Conservation (phyloP, 2,797 vertebrate species). For the Babyrousa celebensis region DNA sequence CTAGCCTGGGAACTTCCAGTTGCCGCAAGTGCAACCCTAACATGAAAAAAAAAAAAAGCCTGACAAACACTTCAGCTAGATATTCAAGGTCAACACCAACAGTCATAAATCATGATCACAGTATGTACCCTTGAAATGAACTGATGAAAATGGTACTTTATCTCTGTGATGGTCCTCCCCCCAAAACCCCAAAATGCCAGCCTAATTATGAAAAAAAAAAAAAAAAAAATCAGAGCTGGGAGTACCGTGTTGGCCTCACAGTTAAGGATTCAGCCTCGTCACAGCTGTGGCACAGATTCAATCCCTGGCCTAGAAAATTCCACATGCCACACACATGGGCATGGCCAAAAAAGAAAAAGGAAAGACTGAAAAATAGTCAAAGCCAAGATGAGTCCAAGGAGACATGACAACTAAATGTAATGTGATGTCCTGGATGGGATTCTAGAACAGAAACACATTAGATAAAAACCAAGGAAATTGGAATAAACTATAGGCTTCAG, state of each 20-base stretch:
- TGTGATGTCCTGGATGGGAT: not conserved
- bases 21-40: too few species aligned
- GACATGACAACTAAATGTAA: not conserved
- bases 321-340: too few species aligned
- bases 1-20: too few species aligned
- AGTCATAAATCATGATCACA: not conserved
- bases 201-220: not conserved
- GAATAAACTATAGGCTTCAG: not conserved
- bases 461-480: constrained; percentile 3
- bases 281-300: too few species aligned
- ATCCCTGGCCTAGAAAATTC: too few species aligned
- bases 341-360: not conserved
- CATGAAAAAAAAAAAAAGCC: too few species aligned
- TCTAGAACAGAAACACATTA: not conserved
- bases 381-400: not conserved
- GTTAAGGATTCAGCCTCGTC: too few species aligned
- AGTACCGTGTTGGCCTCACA: too few species aligned
- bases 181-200: not conserved
- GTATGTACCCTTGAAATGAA: not conserved
- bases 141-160: constrained; percentile 39
- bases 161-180: not conserved
- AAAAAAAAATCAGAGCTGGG: not conserved
- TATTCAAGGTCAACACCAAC: not conserved
- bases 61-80: not conserved
- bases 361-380: not conserved